Base-by-base conservation (phyloP, 2,113 vertebrate species). In the Meles meles region DNA sequence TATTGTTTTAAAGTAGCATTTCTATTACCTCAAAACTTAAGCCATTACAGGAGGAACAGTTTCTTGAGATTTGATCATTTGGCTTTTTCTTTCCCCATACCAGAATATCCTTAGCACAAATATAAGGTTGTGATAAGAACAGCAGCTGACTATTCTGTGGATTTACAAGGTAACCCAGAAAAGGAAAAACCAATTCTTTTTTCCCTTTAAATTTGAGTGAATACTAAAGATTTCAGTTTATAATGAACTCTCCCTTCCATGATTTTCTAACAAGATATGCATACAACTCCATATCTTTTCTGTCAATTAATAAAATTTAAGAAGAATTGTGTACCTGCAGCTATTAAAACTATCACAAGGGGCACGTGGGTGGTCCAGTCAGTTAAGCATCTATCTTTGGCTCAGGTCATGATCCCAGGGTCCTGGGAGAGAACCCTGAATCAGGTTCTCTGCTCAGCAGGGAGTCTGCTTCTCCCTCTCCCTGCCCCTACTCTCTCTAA, bases 261-360 rank as follows among this genome's bases (percentile, higher is more conserved):
- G 72, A 80, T 77, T 94, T 92, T 93, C 95, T 89, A 95, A 88
- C 72, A 98, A 96, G 95, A 69, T 89, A 90, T 39, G 25, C 88
- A 90, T 14, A 67, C 61, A 55, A 81, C 67, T 96, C 37, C 34
- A 20, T 88, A 55, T 94, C 80, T 67, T 96, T 86, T 97, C 88
- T 87, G 18, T 92, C 88, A 95, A 49, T 91, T 92, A 98, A 93
- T 94, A 96, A 67, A 95, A 97, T 81, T 93, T 90, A 95, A 96
- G 74, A 74, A 83, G 65, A 96, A 95, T 90, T 90, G 37, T 94
- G 90, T 95, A 65, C 72, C 39, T 88, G 37, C 6, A 90, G 25
- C 61, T 89, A 85, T 96, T 95, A 94, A 96, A 96, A 95, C 93
- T 90, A 97, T 39, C 95, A 88, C 37, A 95, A 88, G 15, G 31